Evolutionary conservation across 2,888 invertebrate genomes (phyloP).

Genomic region (Syrphus vitripennis): DNA sequence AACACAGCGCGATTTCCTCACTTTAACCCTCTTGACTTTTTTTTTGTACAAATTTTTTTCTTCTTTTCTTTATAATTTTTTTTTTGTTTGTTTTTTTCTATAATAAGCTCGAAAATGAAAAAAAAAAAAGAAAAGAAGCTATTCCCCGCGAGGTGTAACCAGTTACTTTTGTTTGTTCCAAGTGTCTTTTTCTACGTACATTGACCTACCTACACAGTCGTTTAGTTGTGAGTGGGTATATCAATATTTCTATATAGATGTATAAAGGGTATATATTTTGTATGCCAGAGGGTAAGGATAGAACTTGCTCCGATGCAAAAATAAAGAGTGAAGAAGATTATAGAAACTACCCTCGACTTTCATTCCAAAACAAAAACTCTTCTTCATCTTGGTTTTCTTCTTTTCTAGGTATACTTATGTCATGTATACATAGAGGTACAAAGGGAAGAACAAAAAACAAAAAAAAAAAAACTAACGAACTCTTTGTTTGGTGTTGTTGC

Average conservation of each 20-base stretch:
- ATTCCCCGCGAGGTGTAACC: constrained; percentile 34
- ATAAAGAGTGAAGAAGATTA: constrained; percentile 51
- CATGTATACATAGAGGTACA: no score
- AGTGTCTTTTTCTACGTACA: constrained; percentile 81
- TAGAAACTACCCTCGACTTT: constrained; percentile 65
- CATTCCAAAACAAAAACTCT: constrained; percentile 30
- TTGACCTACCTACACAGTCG: constrained; percentile 81
- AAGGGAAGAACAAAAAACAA: background rate
- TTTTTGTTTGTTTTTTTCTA: background rate
- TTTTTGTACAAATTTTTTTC: no score
- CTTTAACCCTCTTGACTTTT: constrained; percentile 13
- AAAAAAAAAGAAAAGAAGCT: background rate
- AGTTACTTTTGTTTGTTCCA: constrained; percentile 57
- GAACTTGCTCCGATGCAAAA: constrained; percentile 54
- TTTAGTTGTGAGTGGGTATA: constrained; percentile 57
- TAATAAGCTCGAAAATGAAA: constrained; percentile 13
- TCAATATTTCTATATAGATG: background rate
- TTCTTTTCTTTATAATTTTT: background rate
- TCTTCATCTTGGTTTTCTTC: constrained; percentile 34
- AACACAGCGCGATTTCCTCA: constrained; percentile 3
- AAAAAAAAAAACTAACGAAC: constrained; percentile 3
- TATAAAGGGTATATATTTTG: constrained; percentile 1
- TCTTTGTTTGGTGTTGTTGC: background rate
- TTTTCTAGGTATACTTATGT: background rate
- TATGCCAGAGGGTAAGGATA: constrained; percentile 14